Evolutionary conservation across 2,888 invertebrate species (phyloP).

Genomic region (Thymelicus lineola): DNA sequence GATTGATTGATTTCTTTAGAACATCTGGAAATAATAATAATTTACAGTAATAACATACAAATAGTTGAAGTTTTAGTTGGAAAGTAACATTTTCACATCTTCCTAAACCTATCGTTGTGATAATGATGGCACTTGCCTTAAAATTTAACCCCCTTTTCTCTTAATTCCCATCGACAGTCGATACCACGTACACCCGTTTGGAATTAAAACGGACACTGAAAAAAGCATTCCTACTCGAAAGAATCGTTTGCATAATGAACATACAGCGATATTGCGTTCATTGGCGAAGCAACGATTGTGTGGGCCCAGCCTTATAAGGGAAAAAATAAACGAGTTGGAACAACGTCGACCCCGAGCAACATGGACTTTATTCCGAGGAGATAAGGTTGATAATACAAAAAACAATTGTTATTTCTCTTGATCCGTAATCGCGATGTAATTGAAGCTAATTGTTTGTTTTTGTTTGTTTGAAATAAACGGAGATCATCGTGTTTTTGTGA

Average conservation of each 20-base stretch:
- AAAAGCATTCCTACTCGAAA: conserved; percentile 58
- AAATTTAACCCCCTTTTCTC: conserved; percentile 41
- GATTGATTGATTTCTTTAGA: too few species aligned
- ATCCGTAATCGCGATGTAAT: conserved; percentile 46
- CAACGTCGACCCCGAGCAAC: background rate
- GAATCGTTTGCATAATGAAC: conserved; percentile 74
- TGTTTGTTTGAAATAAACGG: conserved; percentile 41
- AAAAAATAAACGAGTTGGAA: conserved; percentile 39
- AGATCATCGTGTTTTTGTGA: conserved; percentile 42
- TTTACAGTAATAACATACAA: too few species aligned
- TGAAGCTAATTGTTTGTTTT: conserved; percentile 45
- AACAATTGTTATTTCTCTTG: conserved; percentile 35
- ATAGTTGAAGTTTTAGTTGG: background rate
- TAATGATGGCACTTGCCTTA: conserved; percentile 30
- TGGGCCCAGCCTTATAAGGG: conserved; percentile 49
- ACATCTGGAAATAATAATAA: too few species aligned
- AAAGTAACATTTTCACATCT: conserved; percentile 3
- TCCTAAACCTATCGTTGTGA: conserved; percentile 11
- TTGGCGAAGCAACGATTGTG: conserved; percentile 47
- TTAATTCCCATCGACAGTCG: conserved; percentile 50
- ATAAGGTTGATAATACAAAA: conserved; percentile 33
- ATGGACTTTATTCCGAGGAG: conserved; percentile 23
- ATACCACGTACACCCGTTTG: conserved; percentile 60
- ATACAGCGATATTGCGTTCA: conserved; percentile 56
- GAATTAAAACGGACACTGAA: conserved; percentile 60